Conservation (phyloP, 2,113 vertebrate species). For the Telmatochromis brichardi region DNA sequence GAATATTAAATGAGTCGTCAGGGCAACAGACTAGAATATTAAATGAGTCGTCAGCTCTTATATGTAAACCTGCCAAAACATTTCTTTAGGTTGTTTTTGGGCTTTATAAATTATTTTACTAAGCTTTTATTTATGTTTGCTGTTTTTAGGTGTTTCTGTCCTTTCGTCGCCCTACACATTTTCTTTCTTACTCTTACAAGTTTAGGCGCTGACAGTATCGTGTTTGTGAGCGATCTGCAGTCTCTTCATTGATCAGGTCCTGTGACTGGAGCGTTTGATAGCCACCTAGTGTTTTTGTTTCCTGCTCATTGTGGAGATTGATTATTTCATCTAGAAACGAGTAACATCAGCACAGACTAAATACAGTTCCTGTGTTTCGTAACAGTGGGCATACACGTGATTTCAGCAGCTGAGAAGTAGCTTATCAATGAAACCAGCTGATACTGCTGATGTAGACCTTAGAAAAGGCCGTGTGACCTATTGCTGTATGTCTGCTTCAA, state of each 20-base stretch:
- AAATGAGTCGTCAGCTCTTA: background rate
- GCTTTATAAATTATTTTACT: background rate
- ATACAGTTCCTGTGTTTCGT: accelerated
- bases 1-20: accelerated
- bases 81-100: background rate
- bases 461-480: background rate
- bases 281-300: background rate
- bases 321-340: background rate
- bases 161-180: accelerated
- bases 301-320: background rate
- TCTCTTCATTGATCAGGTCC: accelerated
- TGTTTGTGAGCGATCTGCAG: background rate
- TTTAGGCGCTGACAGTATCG: background rate
- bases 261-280: accelerated
- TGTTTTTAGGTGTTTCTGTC: accelerated
- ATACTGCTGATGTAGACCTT: background rate
- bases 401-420: background rate
- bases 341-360: too few species aligned
- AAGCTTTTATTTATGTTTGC: background rate
- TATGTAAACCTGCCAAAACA: accelerated
- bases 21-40: background rate
- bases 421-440: background rate
- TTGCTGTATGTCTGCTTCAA: background rate
- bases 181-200: background rate
- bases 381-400: background rate